phyloP scores from a whole-genome alignment of 2,888 invertebrate genomes.

The Pristionchus entomophagus region DNA sequence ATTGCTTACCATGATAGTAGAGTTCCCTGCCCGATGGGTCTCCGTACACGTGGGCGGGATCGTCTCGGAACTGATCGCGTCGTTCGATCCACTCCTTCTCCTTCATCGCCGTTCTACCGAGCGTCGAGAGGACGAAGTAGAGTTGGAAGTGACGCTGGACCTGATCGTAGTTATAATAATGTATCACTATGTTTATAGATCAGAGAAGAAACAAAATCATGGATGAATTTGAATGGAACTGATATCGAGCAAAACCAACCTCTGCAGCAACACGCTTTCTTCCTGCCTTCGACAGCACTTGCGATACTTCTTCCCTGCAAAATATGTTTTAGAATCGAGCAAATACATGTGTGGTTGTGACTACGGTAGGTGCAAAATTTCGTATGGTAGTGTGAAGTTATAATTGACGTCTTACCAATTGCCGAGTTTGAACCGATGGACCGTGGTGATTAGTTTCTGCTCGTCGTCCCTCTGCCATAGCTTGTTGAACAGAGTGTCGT shows the following conservation, averaged over 20 bases:
- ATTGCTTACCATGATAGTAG: not conserved
- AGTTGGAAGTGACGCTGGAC: slow-evolving; percentile 29
- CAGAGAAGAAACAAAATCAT: too few relatives aligned
- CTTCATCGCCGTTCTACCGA: slow-evolving; percentile 3
- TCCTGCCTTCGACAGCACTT: not conserved
- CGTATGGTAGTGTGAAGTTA: not conserved
- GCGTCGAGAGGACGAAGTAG: slow-evolving; percentile 34
- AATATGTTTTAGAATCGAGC: not conserved
- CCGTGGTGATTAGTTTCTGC: not conserved
- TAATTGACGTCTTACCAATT: slow-evolving; percentile 23
- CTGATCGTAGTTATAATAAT: not conserved
- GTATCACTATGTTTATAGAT: too few relatives aligned
- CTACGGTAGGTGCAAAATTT: not conserved
- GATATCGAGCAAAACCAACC: not conserved
- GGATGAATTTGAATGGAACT: not conserved
- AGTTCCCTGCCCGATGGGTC: not conserved
- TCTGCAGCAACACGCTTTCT: not conserved
- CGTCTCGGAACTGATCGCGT: not conserved
- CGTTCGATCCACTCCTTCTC: slow-evolving; percentile 27
- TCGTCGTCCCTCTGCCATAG: not conserved
- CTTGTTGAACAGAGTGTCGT: not conserved
- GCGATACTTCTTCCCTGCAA: not conserved
- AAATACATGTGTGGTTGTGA: too few relatives aligned
- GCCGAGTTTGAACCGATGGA: slow-evolving; percentile 28
- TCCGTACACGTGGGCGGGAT: not conserved